A percentile compares a stretch with the other conserved stretches of the same genome.
These are phyloP conservation scores for Anadara kagoshimensis DNA, from an alignment of 1,140 invertebrate genomes.

Conservation along the genomic window DNA sequence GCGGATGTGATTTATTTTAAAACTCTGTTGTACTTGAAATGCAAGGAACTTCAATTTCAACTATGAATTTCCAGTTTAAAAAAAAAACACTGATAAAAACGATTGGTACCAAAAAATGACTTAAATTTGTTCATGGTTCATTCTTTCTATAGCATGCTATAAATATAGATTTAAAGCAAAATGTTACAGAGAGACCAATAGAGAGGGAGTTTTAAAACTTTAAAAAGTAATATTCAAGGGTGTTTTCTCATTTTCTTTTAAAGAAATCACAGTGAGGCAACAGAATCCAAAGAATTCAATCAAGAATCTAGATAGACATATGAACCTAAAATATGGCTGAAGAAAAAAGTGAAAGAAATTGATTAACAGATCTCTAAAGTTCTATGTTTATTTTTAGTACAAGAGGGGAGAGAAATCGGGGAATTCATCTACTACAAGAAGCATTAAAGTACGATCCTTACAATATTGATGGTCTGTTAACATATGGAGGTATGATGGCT, in stretches of 20 bases:
- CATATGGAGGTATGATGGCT: slow-evolving; percentile 46
- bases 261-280: too few species aligned
- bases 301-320: not conserved
- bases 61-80: not conserved
- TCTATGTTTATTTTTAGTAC: slow-evolving; percentile 40
- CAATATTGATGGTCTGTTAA: slow-evolving; percentile 51
- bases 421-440: slow-evolving; percentile 45
- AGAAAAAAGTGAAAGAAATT: not conserved
- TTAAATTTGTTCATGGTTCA: too few species aligned
- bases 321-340: not conserved
- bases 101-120: too few species aligned
- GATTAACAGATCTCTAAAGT: not conserved
- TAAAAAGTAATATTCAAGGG: too few species aligned
- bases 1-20: not conserved
- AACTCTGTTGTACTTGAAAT: not conserved
- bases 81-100: too few species aligned
- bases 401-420: slow-evolving; percentile 39
- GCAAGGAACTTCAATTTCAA: not conserved
- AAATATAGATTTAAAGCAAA: too few species aligned
- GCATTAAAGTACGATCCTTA: slow-evolving; percentile 51
- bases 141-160: too few species aligned
- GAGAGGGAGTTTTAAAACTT: too few species aligned
- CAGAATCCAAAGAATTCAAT: too few species aligned
- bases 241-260: too few species aligned
- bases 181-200: too few species aligned